Base-by-base conservation (phyloP, 2,888 invertebrate genomes). In the Nasonovia ribisnigri region DNA sequence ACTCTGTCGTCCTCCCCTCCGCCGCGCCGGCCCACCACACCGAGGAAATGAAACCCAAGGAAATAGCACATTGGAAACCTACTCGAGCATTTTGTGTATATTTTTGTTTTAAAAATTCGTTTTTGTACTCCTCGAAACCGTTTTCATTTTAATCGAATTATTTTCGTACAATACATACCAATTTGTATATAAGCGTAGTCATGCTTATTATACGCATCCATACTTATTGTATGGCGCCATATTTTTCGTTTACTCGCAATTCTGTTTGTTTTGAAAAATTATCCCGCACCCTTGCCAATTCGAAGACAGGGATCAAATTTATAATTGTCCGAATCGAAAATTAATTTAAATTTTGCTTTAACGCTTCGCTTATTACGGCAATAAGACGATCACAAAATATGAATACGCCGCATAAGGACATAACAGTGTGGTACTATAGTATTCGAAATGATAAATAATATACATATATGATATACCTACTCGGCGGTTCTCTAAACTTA, bases 41-140 rank as follows among this genome's bases (percentile, higher is more conserved):
- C 26, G 2, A 16, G 54, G 54, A 84, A 91, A 91, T 42, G 84
- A 57, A 84, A 51, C 29, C 8, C 84, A 10, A 10, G 42, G n/a
- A 84, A 84, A 86, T 91, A 16, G 86, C n/a, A 29, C 77, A 51
- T 48, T 42, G 48, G 77, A 90, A 48, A 54, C n/a, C 84, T 77
- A 54, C 54, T 51, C 84, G 42, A n/a, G 84, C 84, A 46, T 24
- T 90, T 29, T 10, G 36, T 67, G 46, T 84, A 48, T 51, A 51
- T 48, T 77, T 77, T 48, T 36, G 13, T 36, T 90, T 90, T 48
- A 5, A 77, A 77, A 77, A 48, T 90, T 67, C 24, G 20, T 90
- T 67, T 46, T 67, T 46, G n/a, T 10, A 11, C 54, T 43, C 29
- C 29, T 84, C 43, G 26, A 51, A 88, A 51, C 46, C 11, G n/a